A percentile compares a stretch with the other conserved stretches of the same genome.
Conservation (phyloP, 2,797 vertebrate genomes). For the Selene dorsalis region DNA sequence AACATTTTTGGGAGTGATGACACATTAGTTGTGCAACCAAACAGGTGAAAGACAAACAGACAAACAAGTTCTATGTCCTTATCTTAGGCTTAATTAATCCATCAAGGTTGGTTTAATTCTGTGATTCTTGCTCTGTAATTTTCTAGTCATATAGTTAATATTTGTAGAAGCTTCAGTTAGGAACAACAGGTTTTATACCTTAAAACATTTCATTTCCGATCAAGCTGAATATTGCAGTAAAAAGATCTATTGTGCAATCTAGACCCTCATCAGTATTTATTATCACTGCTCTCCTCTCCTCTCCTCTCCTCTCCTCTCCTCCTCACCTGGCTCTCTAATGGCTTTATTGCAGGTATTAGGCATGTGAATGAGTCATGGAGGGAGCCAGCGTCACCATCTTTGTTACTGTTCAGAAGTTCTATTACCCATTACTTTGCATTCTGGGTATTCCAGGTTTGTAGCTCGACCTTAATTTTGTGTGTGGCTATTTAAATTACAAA, state of each 20-base stretch:
- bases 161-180: not conserved
- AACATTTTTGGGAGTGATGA: not conserved
- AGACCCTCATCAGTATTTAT: not conserved
- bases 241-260: not conserved
- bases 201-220: not conserved
- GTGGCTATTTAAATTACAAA: too few species aligned
- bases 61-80: too few species aligned
- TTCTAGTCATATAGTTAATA: not conserved
- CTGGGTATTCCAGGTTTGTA: slow-evolving; percentile 85
- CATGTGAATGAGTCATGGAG: slow-evolving; percentile 76
- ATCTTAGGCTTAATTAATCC: not conserved
- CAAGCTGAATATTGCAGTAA: not conserved
- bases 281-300: slow-evolving; percentile 10
- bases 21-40: not conserved
- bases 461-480: not conserved
- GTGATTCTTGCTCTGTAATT: not conserved
- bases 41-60: not conserved
- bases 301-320: slow-evolving; percentile 17
- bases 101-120: not conserved
- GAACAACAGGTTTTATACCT: not conserved
- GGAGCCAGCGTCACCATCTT: slow-evolving; percentile 63
- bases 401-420: slow-evolving; percentile 82
- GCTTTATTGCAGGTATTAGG: slow-evolving; percentile 74
- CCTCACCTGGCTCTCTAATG: slow-evolving; percentile 39
- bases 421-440: slow-evolving; percentile 84